Evolutionary conservation across 53 echinoderm and acorn worm genomes (phyloP).

Genomic region (Echinometra lucunter): DNA sequence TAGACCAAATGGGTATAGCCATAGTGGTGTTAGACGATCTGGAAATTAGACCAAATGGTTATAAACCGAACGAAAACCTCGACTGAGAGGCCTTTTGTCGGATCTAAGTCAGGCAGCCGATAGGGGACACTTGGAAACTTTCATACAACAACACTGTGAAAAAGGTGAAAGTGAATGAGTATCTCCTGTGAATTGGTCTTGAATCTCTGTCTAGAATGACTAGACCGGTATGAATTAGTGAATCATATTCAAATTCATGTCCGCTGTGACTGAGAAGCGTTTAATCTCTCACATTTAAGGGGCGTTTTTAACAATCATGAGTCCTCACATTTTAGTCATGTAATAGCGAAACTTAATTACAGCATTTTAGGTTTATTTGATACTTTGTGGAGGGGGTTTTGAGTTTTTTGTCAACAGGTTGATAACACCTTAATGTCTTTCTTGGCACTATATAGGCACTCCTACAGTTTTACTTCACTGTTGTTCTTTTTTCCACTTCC

Average conservation of each 20-base stretch:
- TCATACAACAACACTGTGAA: not conserved
- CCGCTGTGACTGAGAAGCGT: not conserved
- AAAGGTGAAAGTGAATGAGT: not conserved
- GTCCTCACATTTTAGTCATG: not conserved
- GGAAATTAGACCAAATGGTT: not conserved
- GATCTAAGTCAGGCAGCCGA: not conserved
- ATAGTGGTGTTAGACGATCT: not conserved
- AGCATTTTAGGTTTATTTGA: not conserved
- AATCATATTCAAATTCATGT: not conserved
- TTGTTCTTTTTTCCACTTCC: too few species aligned
- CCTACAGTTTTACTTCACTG: not conserved
- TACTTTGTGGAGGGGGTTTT: not conserved
- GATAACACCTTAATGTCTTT: not conserved
- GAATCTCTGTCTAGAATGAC: not conserved
- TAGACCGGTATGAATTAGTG: conserved; percentile 21
- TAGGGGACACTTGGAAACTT: not conserved
- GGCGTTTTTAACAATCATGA: not conserved
- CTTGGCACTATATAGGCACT: not conserved
- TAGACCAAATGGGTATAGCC: too few species aligned
- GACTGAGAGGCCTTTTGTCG: not conserved
- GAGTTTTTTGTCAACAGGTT: not conserved
- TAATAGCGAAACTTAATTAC: conserved; percentile 2
- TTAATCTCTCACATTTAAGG: not conserved
- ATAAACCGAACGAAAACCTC: not conserved
- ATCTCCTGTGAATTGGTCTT: not conserved